phyloP scores from a whole-genome alignment of 2,888 invertebrate genomes.

The Punctoribates punctum region DNA sequence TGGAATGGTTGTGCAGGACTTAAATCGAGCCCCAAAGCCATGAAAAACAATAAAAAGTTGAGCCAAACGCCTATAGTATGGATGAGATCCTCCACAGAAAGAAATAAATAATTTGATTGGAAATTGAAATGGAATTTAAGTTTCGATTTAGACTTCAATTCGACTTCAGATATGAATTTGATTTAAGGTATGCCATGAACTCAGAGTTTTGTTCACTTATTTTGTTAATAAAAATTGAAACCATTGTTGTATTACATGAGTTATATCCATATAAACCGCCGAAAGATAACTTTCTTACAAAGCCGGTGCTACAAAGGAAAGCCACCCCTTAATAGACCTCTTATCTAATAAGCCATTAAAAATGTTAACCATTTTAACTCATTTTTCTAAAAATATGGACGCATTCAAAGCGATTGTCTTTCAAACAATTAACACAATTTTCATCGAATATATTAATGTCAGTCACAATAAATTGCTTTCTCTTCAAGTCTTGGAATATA shows the following conservation, averaged over 20 bases:
- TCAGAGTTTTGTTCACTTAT: neutral
- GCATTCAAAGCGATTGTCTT: too few species aligned
- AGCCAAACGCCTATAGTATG: neutral
- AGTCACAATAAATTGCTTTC: too few species aligned
- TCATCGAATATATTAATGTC: too few species aligned
- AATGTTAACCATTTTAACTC: too few species aligned
- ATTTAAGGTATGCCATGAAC: neutral
- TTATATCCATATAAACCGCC: neutral
- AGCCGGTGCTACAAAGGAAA: neutral
- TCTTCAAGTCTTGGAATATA: too few species aligned
- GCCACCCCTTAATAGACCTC: neutral
- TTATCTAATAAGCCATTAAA: neutral
- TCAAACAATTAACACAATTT: too few species aligned
- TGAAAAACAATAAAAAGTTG: slow-evolving; percentile 27
- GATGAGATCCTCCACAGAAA: neutral
- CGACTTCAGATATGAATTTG: neutral
- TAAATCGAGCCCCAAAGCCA: slow-evolving; percentile 5
- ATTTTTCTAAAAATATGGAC: too few species aligned
- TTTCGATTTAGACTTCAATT: neutral
- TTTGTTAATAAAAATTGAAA: neutral
- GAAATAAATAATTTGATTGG: slow-evolving; percentile 5
- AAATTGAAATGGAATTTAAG: neutral
- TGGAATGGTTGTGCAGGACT: neutral
- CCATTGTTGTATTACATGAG: neutral
- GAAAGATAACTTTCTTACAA: slow-evolving; percentile 21